Conservation (phyloP, 1,140 invertebrate species). For the Papilio polyxenes region DNA sequence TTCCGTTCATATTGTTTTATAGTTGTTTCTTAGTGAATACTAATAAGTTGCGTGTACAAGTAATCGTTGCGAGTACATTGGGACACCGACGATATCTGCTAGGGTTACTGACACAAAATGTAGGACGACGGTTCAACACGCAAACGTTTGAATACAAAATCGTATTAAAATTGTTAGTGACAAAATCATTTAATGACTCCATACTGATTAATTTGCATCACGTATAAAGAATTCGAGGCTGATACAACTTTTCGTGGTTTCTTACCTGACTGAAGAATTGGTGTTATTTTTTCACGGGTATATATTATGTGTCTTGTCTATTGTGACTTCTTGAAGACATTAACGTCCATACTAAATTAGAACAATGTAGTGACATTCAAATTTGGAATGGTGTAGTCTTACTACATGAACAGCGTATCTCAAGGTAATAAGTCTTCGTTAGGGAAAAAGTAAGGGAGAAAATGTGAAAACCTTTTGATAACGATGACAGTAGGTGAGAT, state of each 20-base stretch:
- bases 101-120: constrained; percentile 35
- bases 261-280: background rate
- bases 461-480: background rate
- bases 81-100: background rate
- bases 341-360: too few species aligned
- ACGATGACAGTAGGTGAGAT: background rate
- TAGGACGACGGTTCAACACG: background rate
- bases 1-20: constrained; percentile 22
- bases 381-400: background rate
- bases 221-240: background rate
- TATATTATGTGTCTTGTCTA: too few species aligned
- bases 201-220: background rate
- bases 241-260: background rate
- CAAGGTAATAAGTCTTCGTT: background rate
- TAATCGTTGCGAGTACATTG: background rate
- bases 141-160: background rate
- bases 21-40: constrained; percentile 2
- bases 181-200: background rate
- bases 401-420: background rate
- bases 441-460: background rate
- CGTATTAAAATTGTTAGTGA: background rate
- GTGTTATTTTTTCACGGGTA: too few species aligned
- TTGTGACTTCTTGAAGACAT: too few species aligned
- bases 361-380: too few species aligned
- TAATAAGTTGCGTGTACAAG: constrained; percentile 3